Conservation (phyloP, 2,888 invertebrate genomes). For the Clistopyga incitator region DNA sequence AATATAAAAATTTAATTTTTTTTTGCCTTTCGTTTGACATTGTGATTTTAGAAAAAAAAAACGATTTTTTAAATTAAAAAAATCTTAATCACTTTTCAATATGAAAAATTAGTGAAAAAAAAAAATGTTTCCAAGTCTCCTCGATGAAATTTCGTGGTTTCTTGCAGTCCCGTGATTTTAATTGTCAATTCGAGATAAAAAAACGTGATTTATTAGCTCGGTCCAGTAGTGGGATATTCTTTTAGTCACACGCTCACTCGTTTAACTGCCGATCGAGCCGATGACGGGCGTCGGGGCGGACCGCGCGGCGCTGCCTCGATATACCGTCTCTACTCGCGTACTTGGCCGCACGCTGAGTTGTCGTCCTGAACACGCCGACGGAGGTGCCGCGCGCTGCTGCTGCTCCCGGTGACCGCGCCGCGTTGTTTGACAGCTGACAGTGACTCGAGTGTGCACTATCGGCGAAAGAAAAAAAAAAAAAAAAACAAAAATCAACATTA, state of each 20-base stretch:
- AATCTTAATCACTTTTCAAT: neutral
- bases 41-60: neutral
- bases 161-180: neutral
- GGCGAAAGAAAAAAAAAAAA: constrained; percentile 13
- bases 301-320: constrained; percentile 65
- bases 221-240: constrained; percentile 19
- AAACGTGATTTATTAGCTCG: neutral
- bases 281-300: constrained; percentile 70
- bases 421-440: constrained; percentile 69
- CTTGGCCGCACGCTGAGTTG: constrained; percentile 68
- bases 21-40: neutral
- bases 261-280: constrained; percentile 66
- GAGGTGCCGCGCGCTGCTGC: constrained; percentile 65
- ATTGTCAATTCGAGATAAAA: neutral
- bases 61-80: neutral
- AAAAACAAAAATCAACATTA: neutral
- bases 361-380: constrained; percentile 67
- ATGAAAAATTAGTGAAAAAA: neutral
- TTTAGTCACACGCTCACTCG: constrained; percentile 31
- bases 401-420: constrained; percentile 63
- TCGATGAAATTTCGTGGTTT: neutral
- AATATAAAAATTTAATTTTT: too few relatives aligned
- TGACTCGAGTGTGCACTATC: constrained; percentile 50
- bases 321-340: constrained; percentile 64
- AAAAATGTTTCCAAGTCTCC: neutral